phyloP scores from a whole-genome alignment of 2,113 vertebrate genomes.

The Campylomormyrus tamandua region DNA sequence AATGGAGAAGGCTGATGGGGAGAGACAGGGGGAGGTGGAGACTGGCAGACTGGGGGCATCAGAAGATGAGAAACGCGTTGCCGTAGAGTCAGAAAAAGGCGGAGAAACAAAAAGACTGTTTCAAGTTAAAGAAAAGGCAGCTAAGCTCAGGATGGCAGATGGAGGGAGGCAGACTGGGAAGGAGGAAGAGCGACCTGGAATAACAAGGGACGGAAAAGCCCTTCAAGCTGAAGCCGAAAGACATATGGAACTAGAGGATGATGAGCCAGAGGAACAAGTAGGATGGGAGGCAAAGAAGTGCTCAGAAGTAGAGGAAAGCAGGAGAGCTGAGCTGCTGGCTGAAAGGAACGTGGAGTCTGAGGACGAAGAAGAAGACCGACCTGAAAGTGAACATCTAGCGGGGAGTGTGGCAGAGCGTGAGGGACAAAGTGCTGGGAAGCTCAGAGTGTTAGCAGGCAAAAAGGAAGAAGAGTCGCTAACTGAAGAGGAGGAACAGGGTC shows the following conservation, averaged over 20 bases:
- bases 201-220: conserved; percentile 17
- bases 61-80: background rate
- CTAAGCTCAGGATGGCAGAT: conserved; percentile 1
- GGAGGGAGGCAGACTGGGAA: conserved; percentile 49
- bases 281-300: background rate
- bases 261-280: background rate
- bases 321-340: background rate
- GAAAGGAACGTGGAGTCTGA: background rate
- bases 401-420: background rate
- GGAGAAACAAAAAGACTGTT: background rate
- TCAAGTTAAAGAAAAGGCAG: conserved; percentile 16
- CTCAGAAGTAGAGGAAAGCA: conserved; percentile 6
- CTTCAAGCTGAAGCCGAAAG: background rate
- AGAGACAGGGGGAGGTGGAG: background rate
- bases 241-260: background rate
- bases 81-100: background rate
- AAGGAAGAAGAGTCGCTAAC: background rate
- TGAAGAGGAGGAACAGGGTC: background rate
- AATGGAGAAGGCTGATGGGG: conserved; percentile 6
- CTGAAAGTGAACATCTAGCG: conserved; percentile 8
- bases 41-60: background rate
- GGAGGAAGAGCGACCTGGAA: conserved; percentile 46
- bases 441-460: background rate
- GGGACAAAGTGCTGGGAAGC: background rate
- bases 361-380: background rate